Percentiles rank a stretch among this genome's conserved stretches.
Evolutionary conservation across 2,797 vertebrate genomes (phyloP).

Genomic region (Lindbergichthys nudifrons): DNA sequence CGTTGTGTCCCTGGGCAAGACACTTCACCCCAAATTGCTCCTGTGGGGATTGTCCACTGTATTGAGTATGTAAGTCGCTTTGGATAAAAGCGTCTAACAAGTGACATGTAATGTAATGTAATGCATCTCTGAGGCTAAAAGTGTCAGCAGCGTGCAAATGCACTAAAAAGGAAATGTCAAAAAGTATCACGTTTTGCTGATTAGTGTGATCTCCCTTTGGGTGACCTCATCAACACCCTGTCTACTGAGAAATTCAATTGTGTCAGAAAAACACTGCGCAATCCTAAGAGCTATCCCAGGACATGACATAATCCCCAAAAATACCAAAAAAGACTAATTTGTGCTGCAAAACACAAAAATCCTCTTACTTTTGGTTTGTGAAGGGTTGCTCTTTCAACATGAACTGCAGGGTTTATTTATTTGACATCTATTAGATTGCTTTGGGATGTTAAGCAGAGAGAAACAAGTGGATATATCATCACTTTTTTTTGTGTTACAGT

Average conservation of each 20-base stretch:
- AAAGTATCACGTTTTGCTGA: conserved; percentile 51
- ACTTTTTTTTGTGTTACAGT: too few relatives aligned
- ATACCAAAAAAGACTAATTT: conserved; percentile 8
- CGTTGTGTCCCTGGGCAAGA: too few relatives aligned
- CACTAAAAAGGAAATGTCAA: conserved; percentile 54
- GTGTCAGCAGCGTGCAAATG: conserved; percentile 24
- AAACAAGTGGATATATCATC: too few relatives aligned
- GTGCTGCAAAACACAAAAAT: conserved; percentile 8
- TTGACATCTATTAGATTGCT: neutral
- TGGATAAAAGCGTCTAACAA: too few relatives aligned
- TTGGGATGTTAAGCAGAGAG: neutral
- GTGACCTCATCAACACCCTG: conserved; percentile 58
- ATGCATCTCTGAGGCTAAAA: conserved; percentile 37
- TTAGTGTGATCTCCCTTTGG: conserved; percentile 35
- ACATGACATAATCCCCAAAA: conserved; percentile 13
- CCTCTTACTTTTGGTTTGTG: neutral
- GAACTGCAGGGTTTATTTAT: neutral
- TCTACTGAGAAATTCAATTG: conserved; percentile 32
- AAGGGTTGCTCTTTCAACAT: conserved; percentile 13
- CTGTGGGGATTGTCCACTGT: too few relatives aligned
- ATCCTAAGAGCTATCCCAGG: conserved; percentile 11
- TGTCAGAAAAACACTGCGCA: conserved; percentile 18
- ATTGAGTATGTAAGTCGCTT: too few relatives aligned
- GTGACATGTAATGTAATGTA: too few relatives aligned
- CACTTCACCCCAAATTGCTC: too few relatives aligned